A percentile compares a stretch with the other conserved stretches of the same genome.
phyloP scores from a whole-genome alignment of 2,888 invertebrate genomes.

The Lasioglossum morio region DNA sequence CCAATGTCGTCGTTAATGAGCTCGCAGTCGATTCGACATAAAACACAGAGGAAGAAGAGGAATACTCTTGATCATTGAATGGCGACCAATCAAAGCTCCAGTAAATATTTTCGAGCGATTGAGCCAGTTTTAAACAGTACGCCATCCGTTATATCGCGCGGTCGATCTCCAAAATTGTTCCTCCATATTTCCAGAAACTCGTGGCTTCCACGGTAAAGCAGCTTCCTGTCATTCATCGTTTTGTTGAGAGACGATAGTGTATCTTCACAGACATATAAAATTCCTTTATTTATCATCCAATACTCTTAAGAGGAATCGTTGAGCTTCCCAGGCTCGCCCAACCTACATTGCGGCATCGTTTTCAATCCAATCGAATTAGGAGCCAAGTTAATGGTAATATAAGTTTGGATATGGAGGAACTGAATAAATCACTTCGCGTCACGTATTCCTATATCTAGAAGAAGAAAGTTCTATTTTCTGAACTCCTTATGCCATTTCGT shows the following conservation, averaged over 20 bases:
- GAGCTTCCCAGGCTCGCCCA: slow-evolving; percentile 18
- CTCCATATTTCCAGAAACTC: slow-evolving; percentile 60
- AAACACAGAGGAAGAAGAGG: neutral
- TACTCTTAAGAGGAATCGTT: slow-evolving; percentile 74
- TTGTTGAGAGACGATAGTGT: slow-evolving; percentile 47
- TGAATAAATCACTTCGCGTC: slow-evolving; percentile 42
- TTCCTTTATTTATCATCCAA: slow-evolving; percentile 81
- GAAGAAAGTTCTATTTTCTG: neutral
- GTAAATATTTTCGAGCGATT: neutral
- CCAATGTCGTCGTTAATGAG: neutral
- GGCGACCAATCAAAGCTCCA: neutral
- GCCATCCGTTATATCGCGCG: slow-evolving; percentile 1
- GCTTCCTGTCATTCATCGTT: slow-evolving; percentile 64
- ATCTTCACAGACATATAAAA: slow-evolving; percentile 50
- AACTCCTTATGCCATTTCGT: neutral
- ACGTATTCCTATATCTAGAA: neutral
- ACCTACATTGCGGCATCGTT: slow-evolving; percentile 7
- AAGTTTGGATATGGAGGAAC: slow-evolving; percentile 56
- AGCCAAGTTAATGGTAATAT: slow-evolving; percentile 53
- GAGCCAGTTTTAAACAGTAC: slow-evolving; percentile 27
- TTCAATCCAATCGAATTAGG: slow-evolving; percentile 66
- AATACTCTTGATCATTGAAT: neutral
- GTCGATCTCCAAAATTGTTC: slow-evolving; percentile 37
- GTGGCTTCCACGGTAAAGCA: slow-evolving; percentile 51
- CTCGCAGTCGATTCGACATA: neutral